Evolutionary conservation across 2,888 invertebrate species (phyloP).

Genomic region (Hirtodrosophila duncani): DNA sequence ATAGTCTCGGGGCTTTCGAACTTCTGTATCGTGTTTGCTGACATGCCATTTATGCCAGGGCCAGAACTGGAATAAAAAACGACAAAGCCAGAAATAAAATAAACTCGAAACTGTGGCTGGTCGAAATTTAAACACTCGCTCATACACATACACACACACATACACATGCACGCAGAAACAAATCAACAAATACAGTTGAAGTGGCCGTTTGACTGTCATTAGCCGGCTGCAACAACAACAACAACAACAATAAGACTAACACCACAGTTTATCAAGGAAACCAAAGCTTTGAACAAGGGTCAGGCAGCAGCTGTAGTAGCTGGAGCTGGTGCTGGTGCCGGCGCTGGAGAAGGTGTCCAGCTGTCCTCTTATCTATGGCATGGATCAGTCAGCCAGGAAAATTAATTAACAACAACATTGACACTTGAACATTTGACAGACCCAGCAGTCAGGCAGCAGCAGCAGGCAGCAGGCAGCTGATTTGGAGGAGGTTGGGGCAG

Average conservation of each 20-base stretch:
- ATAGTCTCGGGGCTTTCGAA: conserved; percentile 43
- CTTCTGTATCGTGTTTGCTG: conserved; percentile 48
- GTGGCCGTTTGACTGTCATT: conserved; percentile 58
- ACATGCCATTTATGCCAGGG: conserved; percentile 55
- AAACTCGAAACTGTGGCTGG: conserved; percentile 15
- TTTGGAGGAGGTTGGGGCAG: background rate
- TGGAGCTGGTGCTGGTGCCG: conserved; percentile 6
- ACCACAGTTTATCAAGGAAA: conserved; percentile 51
- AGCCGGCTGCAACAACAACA: conserved; percentile 39
- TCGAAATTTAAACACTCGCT: conserved; percentile 11
- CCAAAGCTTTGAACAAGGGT: conserved; percentile 29
- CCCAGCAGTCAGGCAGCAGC: conserved; percentile 37
- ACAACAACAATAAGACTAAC: conserved; percentile 18
- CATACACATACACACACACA: conserved; percentile 12
- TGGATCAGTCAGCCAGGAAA: conserved; percentile 68
- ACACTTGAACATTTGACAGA: conserved; percentile 67
- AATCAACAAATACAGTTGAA: conserved; percentile 22
- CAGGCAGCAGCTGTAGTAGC: conserved; percentile 11
- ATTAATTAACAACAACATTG: conserved; percentile 73
- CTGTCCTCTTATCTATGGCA: conserved; percentile 62
- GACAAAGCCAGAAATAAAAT: background rate
- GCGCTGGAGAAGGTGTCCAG: conserved; percentile 13
- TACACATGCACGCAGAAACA: background rate
- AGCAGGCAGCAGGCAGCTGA: too few species aligned
- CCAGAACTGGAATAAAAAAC: too few species aligned